phyloP scores from a whole-genome alignment of 2,888 invertebrate species.

The Gnatocerus cornutus region DNA sequence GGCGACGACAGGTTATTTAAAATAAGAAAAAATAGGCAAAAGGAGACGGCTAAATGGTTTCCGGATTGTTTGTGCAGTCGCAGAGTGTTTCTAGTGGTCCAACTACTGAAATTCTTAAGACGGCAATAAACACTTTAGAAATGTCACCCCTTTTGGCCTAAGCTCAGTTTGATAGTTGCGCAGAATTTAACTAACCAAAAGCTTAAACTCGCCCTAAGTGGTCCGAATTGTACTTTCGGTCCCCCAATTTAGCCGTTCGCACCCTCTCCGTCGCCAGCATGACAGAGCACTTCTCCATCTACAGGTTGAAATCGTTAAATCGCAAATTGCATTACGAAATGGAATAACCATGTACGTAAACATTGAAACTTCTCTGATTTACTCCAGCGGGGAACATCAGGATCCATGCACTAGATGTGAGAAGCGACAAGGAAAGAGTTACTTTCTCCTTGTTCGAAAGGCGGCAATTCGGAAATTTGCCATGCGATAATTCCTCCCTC shows the following conservation, averaged over 20 bases:
- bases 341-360: constrained; percentile 51
- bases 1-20: constrained; percentile 21
- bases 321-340: constrained; percentile 48
- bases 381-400: constrained; percentile 30
- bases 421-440: constrained; percentile 37
- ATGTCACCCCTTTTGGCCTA: not conserved
- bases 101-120: too few relatives aligned
- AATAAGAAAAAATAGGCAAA: constrained; percentile 20
- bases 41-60: constrained; percentile 25
- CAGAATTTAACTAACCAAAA: constrained; percentile 11
- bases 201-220: constrained; percentile 17
- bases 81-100: not conserved
- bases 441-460: constrained; percentile 22
- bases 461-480: constrained; percentile 28
- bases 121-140: not conserved
- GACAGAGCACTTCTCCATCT: constrained; percentile 24
- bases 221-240: constrained; percentile 19
- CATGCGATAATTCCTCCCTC: constrained; percentile 34
- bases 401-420: constrained; percentile 17
- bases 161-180: constrained; percentile 12
- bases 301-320: constrained; percentile 50
- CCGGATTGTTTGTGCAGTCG: constrained; percentile 37
- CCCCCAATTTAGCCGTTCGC: constrained; percentile 10
- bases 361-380: constrained; percentile 44
- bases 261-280: constrained; percentile 12